Evolutionary conservation across 2,888 invertebrate species (phyloP), one percentile per base, ranked within the genome.

Genomic region (Drosophila kuntzei): DNA sequence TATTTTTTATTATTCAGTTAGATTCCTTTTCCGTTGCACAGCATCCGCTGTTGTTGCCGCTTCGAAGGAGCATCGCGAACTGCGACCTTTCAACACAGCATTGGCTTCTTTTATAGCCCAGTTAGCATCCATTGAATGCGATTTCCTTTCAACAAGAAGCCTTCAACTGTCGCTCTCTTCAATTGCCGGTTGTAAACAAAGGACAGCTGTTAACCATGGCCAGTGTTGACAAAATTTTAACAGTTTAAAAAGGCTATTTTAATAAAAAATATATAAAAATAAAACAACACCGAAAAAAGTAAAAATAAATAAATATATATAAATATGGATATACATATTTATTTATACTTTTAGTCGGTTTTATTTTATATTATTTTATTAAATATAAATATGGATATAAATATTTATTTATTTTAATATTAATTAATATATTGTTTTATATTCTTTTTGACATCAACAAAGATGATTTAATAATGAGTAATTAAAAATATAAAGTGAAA

Each of bases 121-220:
- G 44, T 27, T 51, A 64, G 61, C 63, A 67, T 76, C 81, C 41
- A 58, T 75, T 59, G 57, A 50, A 51, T 3, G 14, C 60, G 44
- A 27, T 5, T 22, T 22, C 27, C 50, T 44, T 79, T 69, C 59
- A 63, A 69, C 20, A 12, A 2, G 7, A 1, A 4, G 4, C 14
- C 11, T 22, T 55, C 51, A 41, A 44, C 22, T 8, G 16, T 29
- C 32, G 3, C 22, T 36, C 49, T 41, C 12, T 36, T 9, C 9
- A 14, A 9, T 47, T 53, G 64, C 71, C 79, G 81, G 79, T 20
- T 58, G 83, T 89, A 84, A 84, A 84, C 84, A 84, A 88, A 73
- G 44, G 34, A 54, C 84, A 84, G 89, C 84, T 84, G 84, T 67
- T 71, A 39, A 36, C 9, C 34, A 9, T 9, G 41, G 20, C 36